These are phyloP conservation scores for Typhlichthys eigenmanni DNA, from an alignment of 2,797 vertebrate species.

Conservation along the genomic window DNA sequence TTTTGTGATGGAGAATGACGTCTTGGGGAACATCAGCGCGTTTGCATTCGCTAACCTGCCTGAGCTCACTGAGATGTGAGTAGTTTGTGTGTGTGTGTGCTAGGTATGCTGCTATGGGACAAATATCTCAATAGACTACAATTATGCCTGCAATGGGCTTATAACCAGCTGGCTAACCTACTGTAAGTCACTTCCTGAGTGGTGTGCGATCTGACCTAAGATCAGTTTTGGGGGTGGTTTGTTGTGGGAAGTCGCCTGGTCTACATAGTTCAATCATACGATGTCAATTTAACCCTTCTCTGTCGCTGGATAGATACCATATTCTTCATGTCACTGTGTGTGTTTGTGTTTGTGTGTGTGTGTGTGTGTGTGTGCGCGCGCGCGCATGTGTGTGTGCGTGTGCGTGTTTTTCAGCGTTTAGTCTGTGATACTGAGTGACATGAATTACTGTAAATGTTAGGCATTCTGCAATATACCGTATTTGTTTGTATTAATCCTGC, in stretches of 20 bases:
- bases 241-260: too few relatives aligned
- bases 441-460: not conserved
- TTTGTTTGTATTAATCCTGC: not conserved
- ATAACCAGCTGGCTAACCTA: too few relatives aligned
- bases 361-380: not conserved
- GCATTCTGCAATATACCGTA: too few relatives aligned
- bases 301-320: not conserved
- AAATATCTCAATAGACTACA: not conserved
- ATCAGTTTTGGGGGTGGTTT: too few relatives aligned
- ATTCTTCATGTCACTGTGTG: not conserved
- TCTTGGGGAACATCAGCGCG: conserved; percentile 52
- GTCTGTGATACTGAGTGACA: conserved; percentile 28
- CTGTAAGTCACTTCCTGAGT: too few relatives aligned
- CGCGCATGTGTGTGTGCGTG: not conserved
- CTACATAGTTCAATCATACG: too few relatives aligned
- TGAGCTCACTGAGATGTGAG: conserved; percentile 67
- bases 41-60: conserved; percentile 67
- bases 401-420: conserved; percentile 29
- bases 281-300: too few relatives aligned
- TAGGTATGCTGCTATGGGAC: not conserved
- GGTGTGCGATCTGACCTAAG: too few relatives aligned
- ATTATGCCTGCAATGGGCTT: too few relatives aligned
- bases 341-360: not conserved
- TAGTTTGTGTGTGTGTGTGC: conserved; percentile 9
- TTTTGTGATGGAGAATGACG: conserved; percentile 57